phyloP scores from a whole-genome alignment of 2,888 invertebrate genomes.

The Ophion slaviceki region DNA sequence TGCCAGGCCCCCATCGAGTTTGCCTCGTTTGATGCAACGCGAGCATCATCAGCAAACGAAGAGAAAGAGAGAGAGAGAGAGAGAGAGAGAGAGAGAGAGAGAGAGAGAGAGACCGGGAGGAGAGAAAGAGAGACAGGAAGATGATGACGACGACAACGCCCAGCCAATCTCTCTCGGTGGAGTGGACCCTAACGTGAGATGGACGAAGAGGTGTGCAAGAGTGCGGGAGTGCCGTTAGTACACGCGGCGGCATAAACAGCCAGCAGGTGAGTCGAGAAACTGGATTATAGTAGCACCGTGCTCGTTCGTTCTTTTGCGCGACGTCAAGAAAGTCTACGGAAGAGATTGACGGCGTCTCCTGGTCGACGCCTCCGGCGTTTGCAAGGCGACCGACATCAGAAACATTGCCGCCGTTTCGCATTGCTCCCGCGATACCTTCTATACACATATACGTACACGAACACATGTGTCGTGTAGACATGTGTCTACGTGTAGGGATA shows the following conservation, averaged over 20 bases:
- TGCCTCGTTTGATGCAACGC: conserved; percentile 60
- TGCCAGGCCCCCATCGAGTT: conserved; percentile 51
- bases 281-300: conserved; percentile 67
- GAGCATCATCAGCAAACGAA: conserved; percentile 37
- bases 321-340: conserved; percentile 57
- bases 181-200: conserved; percentile 71
- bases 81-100: conserved; percentile 28
- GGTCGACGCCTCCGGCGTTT: conserved; percentile 65
- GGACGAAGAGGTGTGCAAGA: conserved; percentile 67
- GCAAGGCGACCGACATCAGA: conserved; percentile 44
- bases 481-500: background rate
- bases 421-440: conserved; percentile 24
- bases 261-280: conserved; percentile 66
- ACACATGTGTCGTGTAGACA: no score
- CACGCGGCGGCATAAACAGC: conserved; percentile 37
- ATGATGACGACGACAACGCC: conserved; percentile 58
- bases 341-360: conserved; percentile 65
- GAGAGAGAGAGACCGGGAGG: conserved; percentile 19
- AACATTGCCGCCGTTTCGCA: conserved; percentile 43
- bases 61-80: background rate
- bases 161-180: conserved; percentile 68
- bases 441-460: background rate
- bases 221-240: conserved; percentile 52
- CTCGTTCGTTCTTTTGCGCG: conserved; percentile 65
- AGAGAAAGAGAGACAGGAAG: conserved; percentile 32